These are phyloP conservation scores for Thera britannica DNA, from an alignment of 2,888 invertebrate species.

Conservation along the genomic window DNA sequence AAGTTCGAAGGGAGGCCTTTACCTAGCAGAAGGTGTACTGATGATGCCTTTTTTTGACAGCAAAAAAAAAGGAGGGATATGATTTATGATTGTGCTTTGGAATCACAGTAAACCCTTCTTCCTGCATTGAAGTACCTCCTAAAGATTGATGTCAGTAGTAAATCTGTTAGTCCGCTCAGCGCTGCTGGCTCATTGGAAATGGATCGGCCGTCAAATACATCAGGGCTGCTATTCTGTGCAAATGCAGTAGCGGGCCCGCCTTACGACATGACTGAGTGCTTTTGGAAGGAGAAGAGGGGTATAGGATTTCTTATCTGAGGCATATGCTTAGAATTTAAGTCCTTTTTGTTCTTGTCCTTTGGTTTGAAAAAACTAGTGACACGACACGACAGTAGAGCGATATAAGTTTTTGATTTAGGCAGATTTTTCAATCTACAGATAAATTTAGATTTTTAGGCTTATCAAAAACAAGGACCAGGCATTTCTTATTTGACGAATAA, in stretches of 20 bases:
- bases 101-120: neutral
- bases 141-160: conserved; percentile 14
- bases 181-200: conserved; percentile 1
- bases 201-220: conserved; percentile 5
- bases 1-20: no score
- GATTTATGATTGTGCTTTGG: neutral
- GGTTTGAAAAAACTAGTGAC: no score
- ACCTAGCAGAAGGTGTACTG: no score
- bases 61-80: no score
- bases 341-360: no score
- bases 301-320: neutral
- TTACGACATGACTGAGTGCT: neutral
- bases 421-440: no score
- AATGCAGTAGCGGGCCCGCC: conserved; percentile 1
- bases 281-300: neutral
- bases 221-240: conserved; percentile 12
- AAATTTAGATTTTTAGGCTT: no score
- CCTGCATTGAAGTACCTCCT: neutral
- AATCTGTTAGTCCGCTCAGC: conserved; percentile 8
- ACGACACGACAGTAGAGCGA: no score
- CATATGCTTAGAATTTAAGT: neutral
- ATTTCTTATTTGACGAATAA: no score
- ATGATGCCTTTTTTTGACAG: no score
- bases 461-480: no score
- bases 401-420: no score